Evolutionary conservation across 2,797 vertebrate species (phyloP).

Genomic region (Chanos chanos): DNA sequence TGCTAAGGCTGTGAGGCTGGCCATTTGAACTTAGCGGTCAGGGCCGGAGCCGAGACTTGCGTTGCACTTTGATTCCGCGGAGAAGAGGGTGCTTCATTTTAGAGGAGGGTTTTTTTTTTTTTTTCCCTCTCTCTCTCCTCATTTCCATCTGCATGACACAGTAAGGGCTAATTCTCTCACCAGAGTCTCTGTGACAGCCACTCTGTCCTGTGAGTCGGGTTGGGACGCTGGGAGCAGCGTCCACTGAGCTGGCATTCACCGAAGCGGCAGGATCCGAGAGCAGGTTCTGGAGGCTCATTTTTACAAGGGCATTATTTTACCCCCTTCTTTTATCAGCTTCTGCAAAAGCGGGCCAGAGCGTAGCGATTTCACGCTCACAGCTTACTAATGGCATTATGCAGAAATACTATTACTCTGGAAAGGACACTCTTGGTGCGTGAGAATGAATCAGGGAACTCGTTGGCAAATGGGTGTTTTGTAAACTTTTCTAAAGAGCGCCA

Average conservation of each 20-base stretch:
- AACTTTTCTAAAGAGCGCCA: conserved; percentile 48
- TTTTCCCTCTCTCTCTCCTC: too few relatives aligned
- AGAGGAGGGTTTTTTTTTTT: too few relatives aligned
- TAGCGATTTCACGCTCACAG: conserved; percentile 71
- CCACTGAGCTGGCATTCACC: not conserved
- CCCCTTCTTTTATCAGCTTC: conserved; percentile 30
- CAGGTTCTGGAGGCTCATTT: conserved; percentile 22
- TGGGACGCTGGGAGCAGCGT: not conserved
- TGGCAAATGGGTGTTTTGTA: conserved; percentile 54
- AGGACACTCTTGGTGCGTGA: conserved; percentile 62
- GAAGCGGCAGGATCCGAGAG: not conserved
- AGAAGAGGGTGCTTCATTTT: too few relatives aligned
- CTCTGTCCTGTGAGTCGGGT: not conserved
- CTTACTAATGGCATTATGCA: conserved; percentile 72
- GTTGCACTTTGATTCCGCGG: too few relatives aligned
- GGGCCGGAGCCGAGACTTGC: too few relatives aligned
- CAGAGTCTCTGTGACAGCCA: conserved; percentile 6
- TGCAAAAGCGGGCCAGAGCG: conserved; percentile 56
- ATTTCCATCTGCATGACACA: conserved; percentile 3
- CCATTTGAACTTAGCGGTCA: too few relatives aligned
- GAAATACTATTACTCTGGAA: conserved; percentile 68
- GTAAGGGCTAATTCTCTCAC: not conserved
- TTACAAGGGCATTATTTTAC: conserved; percentile 37
- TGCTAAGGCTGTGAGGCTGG: conserved; percentile 8
- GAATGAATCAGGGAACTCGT: too few relatives aligned